These are phyloP conservation scores for Leptura quadrifasciata DNA, from an alignment of 2,888 invertebrate genomes.

Conservation along the genomic window DNA sequence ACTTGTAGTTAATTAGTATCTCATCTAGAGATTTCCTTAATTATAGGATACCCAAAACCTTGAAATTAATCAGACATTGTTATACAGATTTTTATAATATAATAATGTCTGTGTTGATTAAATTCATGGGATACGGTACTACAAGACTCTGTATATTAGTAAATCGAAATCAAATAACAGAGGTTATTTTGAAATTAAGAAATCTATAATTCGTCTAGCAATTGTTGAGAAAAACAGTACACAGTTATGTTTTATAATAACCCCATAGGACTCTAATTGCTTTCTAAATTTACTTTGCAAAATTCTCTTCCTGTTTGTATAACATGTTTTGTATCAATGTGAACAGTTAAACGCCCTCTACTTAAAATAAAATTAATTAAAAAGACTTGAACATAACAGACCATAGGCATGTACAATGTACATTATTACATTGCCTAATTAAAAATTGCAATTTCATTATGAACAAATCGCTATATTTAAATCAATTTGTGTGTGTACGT, in stretches of 20 bases:
- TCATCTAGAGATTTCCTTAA: no score
- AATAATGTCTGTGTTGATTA: no score
- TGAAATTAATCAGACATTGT: no score
- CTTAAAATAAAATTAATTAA: background rate
- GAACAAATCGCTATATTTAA: constrained; percentile 22
- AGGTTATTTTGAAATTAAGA: no score
- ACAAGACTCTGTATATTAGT: no score
- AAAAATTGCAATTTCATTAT: background rate
- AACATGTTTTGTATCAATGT: background rate
- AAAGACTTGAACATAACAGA: background rate
- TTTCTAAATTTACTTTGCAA: background rate
- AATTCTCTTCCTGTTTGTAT: background rate
- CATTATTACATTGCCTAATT: background rate
- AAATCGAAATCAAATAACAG: no score
- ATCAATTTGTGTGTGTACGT: background rate
- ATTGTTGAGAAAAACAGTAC: background rate
- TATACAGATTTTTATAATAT: no score
- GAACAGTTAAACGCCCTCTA: background rate
- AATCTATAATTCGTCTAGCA: no score
- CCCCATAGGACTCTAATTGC: background rate
- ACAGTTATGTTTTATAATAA: background rate
- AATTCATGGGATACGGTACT: no score
- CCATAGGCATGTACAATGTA: background rate
- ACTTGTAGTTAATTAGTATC: no score
- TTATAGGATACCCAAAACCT: no score